Conservation (phyloP, 2,888 invertebrate species). For the Cataglyphis altisquamis region DNA sequence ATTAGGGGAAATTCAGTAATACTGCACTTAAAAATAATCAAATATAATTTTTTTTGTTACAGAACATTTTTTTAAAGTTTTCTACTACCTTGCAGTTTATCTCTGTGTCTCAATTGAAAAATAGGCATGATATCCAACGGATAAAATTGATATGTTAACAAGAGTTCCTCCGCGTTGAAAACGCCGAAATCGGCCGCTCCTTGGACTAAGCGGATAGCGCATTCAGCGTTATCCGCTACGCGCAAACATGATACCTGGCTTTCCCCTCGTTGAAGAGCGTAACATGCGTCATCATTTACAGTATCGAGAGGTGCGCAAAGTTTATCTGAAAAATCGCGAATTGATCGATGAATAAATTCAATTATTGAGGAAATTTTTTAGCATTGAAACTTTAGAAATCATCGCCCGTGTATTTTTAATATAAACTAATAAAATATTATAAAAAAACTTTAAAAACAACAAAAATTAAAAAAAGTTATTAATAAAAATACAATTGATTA, state of each 20-base stretch:
- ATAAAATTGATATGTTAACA: constrained; percentile 86
- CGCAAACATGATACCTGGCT: constrained; percentile 76
- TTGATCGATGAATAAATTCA: neutral
- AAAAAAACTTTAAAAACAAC: neutral
- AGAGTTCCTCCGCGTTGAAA: constrained; percentile 89
- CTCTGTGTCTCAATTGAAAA: constrained; percentile 78
- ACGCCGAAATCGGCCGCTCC: constrained; percentile 88
- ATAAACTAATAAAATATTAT: neutral
- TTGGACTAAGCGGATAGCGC: constrained; percentile 87
- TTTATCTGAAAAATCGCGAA: constrained; percentile 67
- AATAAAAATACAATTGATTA: neutral
- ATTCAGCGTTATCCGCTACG: constrained; percentile 87
- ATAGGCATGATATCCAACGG: constrained; percentile 76
- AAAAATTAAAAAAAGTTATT: neutral
- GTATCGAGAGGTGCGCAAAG: constrained; percentile 71
- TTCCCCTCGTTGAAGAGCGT: constrained; percentile 65
- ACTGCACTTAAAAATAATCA: neutral
- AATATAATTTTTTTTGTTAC: neutral
- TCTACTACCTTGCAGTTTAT: constrained; percentile 83
- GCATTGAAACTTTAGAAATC: neutral
- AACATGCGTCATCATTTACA: constrained; percentile 62
- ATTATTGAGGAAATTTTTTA: neutral
- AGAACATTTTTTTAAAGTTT: neutral
- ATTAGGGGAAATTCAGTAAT: neutral
- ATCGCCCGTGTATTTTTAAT: neutral